Base-by-base conservation (phyloP, 2,888 invertebrate genomes). In the Molanna angustata region DNA sequence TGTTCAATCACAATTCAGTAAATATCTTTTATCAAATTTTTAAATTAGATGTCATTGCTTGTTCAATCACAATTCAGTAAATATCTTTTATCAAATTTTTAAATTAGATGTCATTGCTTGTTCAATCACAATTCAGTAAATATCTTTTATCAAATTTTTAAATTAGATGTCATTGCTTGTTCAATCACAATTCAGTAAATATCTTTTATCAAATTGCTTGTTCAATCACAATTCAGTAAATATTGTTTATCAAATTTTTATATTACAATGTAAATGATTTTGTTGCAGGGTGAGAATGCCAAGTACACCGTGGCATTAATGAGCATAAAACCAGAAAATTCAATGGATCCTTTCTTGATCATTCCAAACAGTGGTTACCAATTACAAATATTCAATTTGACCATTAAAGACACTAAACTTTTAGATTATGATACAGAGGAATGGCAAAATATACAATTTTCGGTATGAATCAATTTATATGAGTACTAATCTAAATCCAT, bases 351-450 rank as follows among this genome's bases (percentile, higher is more conserved):
- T 0, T 85, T 85, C 67, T 69, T 77, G 62, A 69, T 85, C 11
- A 77, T 83, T 16, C 85, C 85, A 0, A 69, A 67, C 21, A 70
- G 72, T 2, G 85, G 84, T 11, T 85, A 84, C 66, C 81, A 83
- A 64, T 63, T 68, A 2, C 79, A 79, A 55, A 68, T 69, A 39
- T 83, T 84, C 65, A 73, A 76, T 21, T 71, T 85, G 65, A 77
- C 77, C 7, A 80, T 85, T 2, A 61, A 66, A 2, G 69, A 83
- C 64, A 74, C 79, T 52, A 63, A 64, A 3, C 67, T 74, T 62
- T 68, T 86, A 16, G 84, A 86, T 64, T 86, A 71, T 62, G 85
- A 84, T 65, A 69, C 75, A 20, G 59, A 62, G 0, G 62, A 66
- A 2, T 84, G 80, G 73, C 73, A 56, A 56, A 59, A 62, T 6